Conservation (phyloP, 2,113 vertebrate species). For the Dipodomys spectabilis region DNA sequence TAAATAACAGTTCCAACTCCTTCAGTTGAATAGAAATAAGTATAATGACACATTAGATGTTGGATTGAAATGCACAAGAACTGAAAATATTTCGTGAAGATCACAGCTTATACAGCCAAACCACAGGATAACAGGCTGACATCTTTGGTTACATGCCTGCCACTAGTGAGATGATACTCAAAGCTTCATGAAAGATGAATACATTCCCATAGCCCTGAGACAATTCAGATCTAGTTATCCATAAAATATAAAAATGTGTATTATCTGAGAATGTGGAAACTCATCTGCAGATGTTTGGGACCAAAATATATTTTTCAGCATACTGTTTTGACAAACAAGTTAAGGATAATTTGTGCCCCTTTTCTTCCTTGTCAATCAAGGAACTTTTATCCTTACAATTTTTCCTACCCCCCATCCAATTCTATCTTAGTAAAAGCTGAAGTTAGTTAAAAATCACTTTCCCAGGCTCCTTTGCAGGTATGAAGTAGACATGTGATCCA, state of each 20-base stretch:
- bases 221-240: neutral
- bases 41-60: neutral
- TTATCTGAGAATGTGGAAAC: neutral
- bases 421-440: neutral
- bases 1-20: neutral
- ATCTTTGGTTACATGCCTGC: neutral
- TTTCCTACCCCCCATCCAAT: neutral
- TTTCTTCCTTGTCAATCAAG: neutral
- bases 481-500: neutral
- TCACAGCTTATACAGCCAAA: neutral
- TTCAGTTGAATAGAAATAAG: neutral
- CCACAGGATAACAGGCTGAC: accelerated
- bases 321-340: neutral
- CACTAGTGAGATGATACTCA: neutral
- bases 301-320: neutral
- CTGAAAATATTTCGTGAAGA: neutral
- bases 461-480: neutral
- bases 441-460: neutral
- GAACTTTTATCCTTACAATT: neutral
- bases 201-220: neutral
- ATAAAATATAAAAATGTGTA: neutral
- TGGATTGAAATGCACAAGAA: neutral
- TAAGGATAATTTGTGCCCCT: neutral
- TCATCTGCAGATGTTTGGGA: neutral
- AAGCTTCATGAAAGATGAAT: neutral